phyloP scores from a whole-genome alignment of 2,113 vertebrate species.

The Heterocephalus glaber region DNA sequence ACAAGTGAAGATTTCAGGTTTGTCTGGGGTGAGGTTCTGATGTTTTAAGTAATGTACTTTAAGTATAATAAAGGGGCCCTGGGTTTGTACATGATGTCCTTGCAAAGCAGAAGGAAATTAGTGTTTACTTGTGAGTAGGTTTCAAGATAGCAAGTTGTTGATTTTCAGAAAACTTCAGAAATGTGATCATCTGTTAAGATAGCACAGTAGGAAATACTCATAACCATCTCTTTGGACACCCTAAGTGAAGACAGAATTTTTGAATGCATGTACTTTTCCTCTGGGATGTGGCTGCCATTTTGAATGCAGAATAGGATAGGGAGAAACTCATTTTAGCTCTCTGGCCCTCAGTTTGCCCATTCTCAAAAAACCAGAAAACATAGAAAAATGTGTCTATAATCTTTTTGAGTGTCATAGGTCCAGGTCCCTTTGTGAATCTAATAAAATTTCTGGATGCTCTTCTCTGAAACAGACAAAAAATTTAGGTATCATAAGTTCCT shows the following conservation, averaged over 20 bases:
- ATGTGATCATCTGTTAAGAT: neutral
- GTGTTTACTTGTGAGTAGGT: neutral
- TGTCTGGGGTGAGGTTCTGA: neutral
- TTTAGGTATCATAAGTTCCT: neutral
- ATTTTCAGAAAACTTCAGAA: neutral
- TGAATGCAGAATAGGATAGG: neutral
- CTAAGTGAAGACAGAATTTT: neutral
- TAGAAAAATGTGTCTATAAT: neutral
- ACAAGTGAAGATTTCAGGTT: neutral
- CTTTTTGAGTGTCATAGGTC: neutral
- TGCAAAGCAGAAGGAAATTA: slow-evolving; percentile 17
- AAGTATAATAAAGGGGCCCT: neutral
- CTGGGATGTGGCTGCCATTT: neutral
- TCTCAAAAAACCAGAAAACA: neutral
- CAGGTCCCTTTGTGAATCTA: neutral
- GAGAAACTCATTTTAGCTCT: neutral
- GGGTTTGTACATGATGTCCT: neutral
- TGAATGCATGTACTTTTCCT: neutral
- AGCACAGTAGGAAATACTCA: neutral
- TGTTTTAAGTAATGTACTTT: neutral
- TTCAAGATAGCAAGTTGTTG: neutral
- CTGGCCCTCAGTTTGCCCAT: neutral
- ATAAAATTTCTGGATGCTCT: neutral
- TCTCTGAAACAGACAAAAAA: neutral
- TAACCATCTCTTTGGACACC: neutral